Percentiles rank a stretch among this genome's conserved stretches.
Conservation (phyloP, 2,113 vertebrate species). For the Hippocampus zosterae region DNA sequence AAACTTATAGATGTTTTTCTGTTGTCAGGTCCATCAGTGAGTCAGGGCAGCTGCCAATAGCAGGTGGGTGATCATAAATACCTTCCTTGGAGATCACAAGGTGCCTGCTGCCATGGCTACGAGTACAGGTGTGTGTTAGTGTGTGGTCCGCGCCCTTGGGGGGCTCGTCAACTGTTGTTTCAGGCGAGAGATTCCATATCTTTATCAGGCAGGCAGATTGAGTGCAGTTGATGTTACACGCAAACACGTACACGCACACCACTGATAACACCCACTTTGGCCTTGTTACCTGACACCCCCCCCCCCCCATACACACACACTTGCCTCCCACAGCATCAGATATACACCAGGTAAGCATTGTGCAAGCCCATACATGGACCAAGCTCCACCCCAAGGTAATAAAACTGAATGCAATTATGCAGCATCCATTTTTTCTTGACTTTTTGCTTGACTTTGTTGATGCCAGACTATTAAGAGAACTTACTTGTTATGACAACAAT, state of each 20-base stretch:
- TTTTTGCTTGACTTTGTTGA: too few species aligned
- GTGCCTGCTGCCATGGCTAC: slow-evolving; percentile 61
- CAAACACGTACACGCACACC: slow-evolving; percentile 22
- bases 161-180: slow-evolving; percentile 87
- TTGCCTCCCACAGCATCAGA: slow-evolving; percentile 75
- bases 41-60: slow-evolving; percentile 41
- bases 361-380: slow-evolving; percentile 43
- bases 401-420: neutral
- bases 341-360: slow-evolving; percentile 69
- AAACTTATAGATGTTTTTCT: slow-evolving; percentile 36
- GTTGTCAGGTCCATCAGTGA: slow-evolving; percentile 45
- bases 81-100: slow-evolving; percentile 36
- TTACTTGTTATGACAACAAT: too few species aligned
- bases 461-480: too few species aligned
- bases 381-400: neutral
- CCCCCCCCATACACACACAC: neutral
- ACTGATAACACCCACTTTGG: slow-evolving; percentile 97
- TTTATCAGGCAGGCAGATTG: slow-evolving; percentile 88
- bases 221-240: slow-evolving; percentile 85
- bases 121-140: slow-evolving; percentile 42
- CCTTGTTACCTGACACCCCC: slow-evolving; percentile 73
- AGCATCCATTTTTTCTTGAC: too few species aligned
- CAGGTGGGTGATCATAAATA: slow-evolving; percentile 56
- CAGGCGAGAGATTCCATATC: slow-evolving; percentile 84
- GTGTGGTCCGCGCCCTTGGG: slow-evolving; percentile 58